Evolutionary conservation across 2,797 vertebrate genomes (phyloP).

Genomic region (Carduelis carduelis): DNA sequence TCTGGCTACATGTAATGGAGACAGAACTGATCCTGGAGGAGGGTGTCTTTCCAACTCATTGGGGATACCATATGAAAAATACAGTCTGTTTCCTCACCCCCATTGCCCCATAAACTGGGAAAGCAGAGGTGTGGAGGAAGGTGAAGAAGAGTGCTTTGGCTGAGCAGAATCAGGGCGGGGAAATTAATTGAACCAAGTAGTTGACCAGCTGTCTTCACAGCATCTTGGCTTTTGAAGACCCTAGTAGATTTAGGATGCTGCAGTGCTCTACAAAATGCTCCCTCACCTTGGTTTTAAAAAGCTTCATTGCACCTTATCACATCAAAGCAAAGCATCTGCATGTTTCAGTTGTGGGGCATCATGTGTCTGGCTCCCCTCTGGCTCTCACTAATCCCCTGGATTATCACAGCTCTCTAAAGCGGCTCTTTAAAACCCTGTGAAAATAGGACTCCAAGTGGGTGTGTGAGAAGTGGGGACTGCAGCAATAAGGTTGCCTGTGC

Average conservation of each 20-base stretch:
- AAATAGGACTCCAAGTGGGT: constrained; percentile 61
- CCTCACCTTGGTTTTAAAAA: constrained; percentile 36
- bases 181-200: neutral
- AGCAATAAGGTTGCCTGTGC: neutral
- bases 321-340: constrained; percentile 66
- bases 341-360: constrained; percentile 63
- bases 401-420: constrained; percentile 65
- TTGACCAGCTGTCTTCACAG: neutral
- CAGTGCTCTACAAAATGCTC: neutral
- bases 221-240: neutral
- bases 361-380: constrained; percentile 66
- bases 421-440: constrained; percentile 56
- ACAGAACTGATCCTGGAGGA: neutral
- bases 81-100: neutral
- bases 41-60: neutral
- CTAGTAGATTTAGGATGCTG: neutral
- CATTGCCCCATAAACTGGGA: neutral
- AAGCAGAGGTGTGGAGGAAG: neutral
- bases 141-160: neutral
- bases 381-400: constrained; percentile 60
- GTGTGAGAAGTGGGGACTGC: constrained; percentile 39
- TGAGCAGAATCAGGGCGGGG: neutral
- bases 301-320: constrained; percentile 46
- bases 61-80: neutral
- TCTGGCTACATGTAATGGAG: neutral